A percentile compares a stretch with the other conserved stretches of the same genome.
phyloP scores from a whole-genome alignment of 1,140 invertebrate species.

The Periplaneta americana region DNA sequence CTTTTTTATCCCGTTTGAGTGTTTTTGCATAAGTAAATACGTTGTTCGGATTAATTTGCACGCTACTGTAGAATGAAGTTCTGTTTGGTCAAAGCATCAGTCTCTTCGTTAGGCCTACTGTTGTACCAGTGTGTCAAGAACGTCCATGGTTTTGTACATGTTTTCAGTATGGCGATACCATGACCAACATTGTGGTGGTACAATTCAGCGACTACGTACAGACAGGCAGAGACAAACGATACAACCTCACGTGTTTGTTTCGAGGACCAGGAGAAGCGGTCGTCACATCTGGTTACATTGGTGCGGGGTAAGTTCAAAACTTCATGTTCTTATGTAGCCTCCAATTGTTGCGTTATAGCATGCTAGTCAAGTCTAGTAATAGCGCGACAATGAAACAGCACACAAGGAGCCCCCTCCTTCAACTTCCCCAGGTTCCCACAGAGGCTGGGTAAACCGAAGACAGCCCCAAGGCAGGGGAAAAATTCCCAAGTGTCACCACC shows the following conservation, averaged over 20 bases:
- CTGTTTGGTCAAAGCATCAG: too few relatives aligned
- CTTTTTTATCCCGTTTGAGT: too few relatives aligned
- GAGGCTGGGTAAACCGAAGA: background rate
- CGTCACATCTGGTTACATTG: slow-evolving; percentile 89
- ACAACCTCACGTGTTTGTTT: slow-evolving; percentile 87
- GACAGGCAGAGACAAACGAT: slow-evolving; percentile 83
- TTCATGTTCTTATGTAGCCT: slow-evolving; percentile 4
- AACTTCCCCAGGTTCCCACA: background rate
- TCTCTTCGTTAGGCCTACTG: too few relatives aligned
- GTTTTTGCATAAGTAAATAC: too few relatives aligned
- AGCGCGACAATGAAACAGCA: background rate
- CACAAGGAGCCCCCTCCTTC: background rate
- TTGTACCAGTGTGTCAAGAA: too few relatives aligned
- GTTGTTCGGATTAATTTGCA: too few relatives aligned
- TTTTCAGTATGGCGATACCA: slow-evolving; percentile 86
- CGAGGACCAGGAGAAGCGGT: slow-evolving; percentile 86
- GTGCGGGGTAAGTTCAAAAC: slow-evolving; percentile 67
- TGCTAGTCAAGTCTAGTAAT: background rate
- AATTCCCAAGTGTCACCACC: background rate
- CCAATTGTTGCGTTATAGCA: too few relatives aligned
- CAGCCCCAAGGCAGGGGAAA: background rate
- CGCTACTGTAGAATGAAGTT: too few relatives aligned
- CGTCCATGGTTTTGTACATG: too few relatives aligned
- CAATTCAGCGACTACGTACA: slow-evolving; percentile 92
- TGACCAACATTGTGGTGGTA: slow-evolving; percentile 91